phyloP scores from a whole-genome alignment of 1,140 invertebrate species.

The Drosophila novamexicana region DNA sequence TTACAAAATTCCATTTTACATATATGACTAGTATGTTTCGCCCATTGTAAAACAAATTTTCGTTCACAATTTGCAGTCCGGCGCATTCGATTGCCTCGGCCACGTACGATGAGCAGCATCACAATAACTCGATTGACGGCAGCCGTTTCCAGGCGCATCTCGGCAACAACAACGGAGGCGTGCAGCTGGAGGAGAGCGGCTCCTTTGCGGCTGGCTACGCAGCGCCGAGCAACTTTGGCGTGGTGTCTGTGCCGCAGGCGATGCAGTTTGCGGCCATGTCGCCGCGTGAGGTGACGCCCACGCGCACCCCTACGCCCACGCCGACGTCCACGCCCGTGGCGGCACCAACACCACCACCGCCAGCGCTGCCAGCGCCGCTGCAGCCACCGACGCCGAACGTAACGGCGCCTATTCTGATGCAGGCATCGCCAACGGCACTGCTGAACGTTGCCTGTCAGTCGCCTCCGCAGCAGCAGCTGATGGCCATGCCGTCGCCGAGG shows the following conservation, averaged over 20 bases:
- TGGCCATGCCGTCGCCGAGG: slow-evolving; percentile 67
- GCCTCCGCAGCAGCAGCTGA: slow-evolving; percentile 55
- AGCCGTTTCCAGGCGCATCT: slow-evolving; percentile 67
- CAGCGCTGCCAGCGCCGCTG: slow-evolving; percentile 39
- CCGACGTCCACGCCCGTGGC: slow-evolving; percentile 31
- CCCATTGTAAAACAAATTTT: slow-evolving; percentile 16
- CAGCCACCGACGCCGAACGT: slow-evolving; percentile 52
- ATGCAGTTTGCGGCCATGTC: slow-evolving; percentile 68
- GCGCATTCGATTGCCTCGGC: slow-evolving; percentile 80
- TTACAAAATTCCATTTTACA: too few species aligned
- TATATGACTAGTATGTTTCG: neutral
- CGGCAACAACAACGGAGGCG: slow-evolving; percentile 49
- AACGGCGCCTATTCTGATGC: slow-evolving; percentile 61
- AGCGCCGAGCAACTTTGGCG: slow-evolving; percentile 42
- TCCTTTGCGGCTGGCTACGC: slow-evolving; percentile 40
- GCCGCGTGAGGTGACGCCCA: slow-evolving; percentile 74
- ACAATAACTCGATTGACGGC: slow-evolving; percentile 76
- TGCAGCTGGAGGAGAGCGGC: slow-evolving; percentile 25
- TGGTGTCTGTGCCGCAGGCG: slow-evolving; percentile 35
- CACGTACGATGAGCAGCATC: slow-evolving; percentile 77
- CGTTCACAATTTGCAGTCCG: slow-evolving; percentile 58
- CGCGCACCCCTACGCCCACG: slow-evolving; percentile 59
- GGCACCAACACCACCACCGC: slow-evolving; percentile 49
- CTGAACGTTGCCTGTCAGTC: slow-evolving; percentile 71
- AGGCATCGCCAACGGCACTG: slow-evolving; percentile 85